These are phyloP conservation scores for Raja brachyura DNA, from an alignment of 2,113 vertebrate species.

Conservation along the genomic window DNA sequence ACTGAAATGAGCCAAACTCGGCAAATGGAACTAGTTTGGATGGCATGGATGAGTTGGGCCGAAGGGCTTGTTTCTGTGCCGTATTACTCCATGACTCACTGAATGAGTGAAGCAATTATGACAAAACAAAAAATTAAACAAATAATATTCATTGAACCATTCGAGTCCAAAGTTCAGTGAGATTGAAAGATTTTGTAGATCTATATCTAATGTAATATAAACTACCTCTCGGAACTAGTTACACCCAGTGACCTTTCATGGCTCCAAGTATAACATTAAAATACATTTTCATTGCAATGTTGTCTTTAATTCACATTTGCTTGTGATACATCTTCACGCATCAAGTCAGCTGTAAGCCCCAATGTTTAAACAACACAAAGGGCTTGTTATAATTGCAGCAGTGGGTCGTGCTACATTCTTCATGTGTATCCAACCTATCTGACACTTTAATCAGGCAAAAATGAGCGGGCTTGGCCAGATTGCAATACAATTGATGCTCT, in stretches of 20 bases:
- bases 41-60: too few species aligned
- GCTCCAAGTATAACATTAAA: neutral
- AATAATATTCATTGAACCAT: constrained; percentile 12
- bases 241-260: neutral
- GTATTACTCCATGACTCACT: too few species aligned
- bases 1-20: too few species aligned
- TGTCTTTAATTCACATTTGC: neutral
- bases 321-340: too few species aligned
- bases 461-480: too few species aligned
- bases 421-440: neutral
- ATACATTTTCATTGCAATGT: neutral
- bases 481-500: neutral
- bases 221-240: neutral
- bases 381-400: neutral
- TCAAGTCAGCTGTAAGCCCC: too few species aligned
- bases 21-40: too few species aligned
- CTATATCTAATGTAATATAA: neutral
- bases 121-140: neutral
- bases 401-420: neutral
- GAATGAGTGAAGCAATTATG: neutral
- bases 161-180: neutral
- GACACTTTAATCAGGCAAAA: neutral
- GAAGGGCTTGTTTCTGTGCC: too few species aligned
- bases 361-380: neutral
- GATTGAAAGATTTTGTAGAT: constrained; percentile 11